These are phyloP conservation scores for Perizoma flavofasciatum DNA, from an alignment of 2,888 invertebrate species.

Conservation along the genomic window DNA sequence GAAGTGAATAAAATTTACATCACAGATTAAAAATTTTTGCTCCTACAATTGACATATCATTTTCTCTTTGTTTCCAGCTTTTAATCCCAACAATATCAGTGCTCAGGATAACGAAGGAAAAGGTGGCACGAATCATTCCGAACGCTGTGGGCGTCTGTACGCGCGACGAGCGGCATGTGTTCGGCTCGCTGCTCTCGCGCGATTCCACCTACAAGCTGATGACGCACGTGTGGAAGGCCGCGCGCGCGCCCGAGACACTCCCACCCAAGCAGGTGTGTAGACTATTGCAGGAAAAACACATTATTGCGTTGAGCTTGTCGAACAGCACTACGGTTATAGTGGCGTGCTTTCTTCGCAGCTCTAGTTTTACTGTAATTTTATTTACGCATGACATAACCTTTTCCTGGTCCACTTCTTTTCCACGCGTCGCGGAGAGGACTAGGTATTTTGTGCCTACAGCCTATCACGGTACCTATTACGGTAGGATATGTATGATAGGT, in stretches of 20 bases:
- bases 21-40: no score
- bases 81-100: conserved; percentile 94
- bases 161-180: conserved; percentile 93
- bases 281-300: neutral
- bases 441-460: no score
- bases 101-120: conserved; percentile 94
- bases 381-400: no score
- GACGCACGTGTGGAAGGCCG: conserved; percentile 92
- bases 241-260: conserved; percentile 74
- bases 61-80: conserved; percentile 81
- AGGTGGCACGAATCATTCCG: conserved; percentile 96
- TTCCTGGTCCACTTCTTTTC: no score
- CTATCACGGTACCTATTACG: no score
- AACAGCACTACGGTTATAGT: no score
- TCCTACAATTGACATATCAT: no score
- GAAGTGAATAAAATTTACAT: no score
- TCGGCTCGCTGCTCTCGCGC: conserved; percentile 94
- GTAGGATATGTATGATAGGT: no score
- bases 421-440: no score
- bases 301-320: no score
- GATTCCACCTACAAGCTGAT: conserved; percentile 95
- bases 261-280: conserved; percentile 59
- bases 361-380: no score
- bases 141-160: conserved; percentile 96
- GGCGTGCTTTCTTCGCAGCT: neutral